Conservation (phyloP, 2,888 invertebrate species). For the Sinelater perroti region DNA sequence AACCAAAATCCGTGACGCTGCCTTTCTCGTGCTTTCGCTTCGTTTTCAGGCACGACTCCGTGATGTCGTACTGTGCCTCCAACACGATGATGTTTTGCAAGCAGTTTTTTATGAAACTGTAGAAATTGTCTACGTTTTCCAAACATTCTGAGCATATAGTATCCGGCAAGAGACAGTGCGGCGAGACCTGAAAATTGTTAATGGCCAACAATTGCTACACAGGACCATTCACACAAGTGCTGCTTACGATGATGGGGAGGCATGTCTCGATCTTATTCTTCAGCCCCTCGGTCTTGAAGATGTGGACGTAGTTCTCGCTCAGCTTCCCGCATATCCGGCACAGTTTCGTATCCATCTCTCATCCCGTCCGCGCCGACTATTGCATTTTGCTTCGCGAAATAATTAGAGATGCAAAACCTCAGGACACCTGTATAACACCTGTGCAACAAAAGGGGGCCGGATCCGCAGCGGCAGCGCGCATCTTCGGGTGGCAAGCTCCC, state of each 20-base stretch:
- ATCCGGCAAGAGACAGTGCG: constrained; percentile 56
- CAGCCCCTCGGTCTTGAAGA: constrained; percentile 58
- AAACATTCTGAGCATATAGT: constrained; percentile 57
- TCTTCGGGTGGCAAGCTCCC: constrained; percentile 13
- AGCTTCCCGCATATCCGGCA: constrained; percentile 58
- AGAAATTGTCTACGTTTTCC: constrained; percentile 55
- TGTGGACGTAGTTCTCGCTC: constrained; percentile 54
- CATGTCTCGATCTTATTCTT: constrained; percentile 60
- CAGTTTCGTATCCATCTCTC: constrained; percentile 55
- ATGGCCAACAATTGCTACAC: too few relatives aligned
- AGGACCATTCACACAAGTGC: neutral
- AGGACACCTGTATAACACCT: constrained; percentile 39
- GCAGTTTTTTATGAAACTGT: constrained; percentile 56
- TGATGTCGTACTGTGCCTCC: constrained; percentile 57
- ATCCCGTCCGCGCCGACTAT: constrained; percentile 11
- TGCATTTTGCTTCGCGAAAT: constrained; percentile 23
- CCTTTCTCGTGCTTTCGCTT: constrained; percentile 60
- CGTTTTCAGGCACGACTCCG: constrained; percentile 56
- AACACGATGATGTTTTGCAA: constrained; percentile 57
- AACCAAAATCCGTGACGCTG: constrained; percentile 58
- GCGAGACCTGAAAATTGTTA: constrained; percentile 54
- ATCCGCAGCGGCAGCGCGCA: constrained; percentile 25
- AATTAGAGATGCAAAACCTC: constrained; percentile 13
- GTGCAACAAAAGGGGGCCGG: constrained; percentile 29
- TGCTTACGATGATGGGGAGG: constrained; percentile 59